Base-by-base conservation (phyloP, 2,113 vertebrate genomes). In the Cyprinodon tularosa region DNA sequence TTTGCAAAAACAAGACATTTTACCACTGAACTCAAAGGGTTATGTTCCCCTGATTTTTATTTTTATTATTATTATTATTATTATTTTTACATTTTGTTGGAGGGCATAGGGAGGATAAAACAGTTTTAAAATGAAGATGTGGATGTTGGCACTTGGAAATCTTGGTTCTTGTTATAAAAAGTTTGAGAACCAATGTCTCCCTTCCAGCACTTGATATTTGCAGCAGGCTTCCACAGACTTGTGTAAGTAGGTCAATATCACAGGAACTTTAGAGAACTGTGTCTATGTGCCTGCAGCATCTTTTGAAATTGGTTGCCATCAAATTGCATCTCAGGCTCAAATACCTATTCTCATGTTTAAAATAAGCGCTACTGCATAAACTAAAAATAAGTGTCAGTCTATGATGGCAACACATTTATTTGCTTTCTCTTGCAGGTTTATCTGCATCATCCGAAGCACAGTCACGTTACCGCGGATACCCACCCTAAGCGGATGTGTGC, bases 231-330 rank as follows among this genome's bases (percentile, higher is more conserved):
- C 80, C 75, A 69, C 68, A 15, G 66, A 75, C 81, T 72, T 29
- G 60, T 78, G 76, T 78, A 91, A 93, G 88, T 93, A 90, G 90
- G 90, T 91, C 89, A 92, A 87, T 88, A 79, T 88, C 81, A 81
- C 85, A 88, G 78, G 62, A 91, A 86, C 82, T 79, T 88, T 72
- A 67, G 76, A 71, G 71, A 85, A 88, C 62, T 70, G 80, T 74
- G 78, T 85, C 82, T 78, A 3, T 81, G 82, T 71, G 81, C 82
- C 82, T 87, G 36, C 0, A 84, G 82, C 81, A 66, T 69, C 68
- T 77, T 80, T 81, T 29, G 68, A 77, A 81, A 86, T 36, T 76
- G 82, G 75, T 75, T 57, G 82, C 83, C 75, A 84, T 50, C 74
- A 74, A 69, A 11, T 66, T 66, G 22, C 44, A 63, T 44, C 62